Evolutionary conservation across 2,113 vertebrate species (phyloP).

Genomic region (Strix aluco): DNA sequence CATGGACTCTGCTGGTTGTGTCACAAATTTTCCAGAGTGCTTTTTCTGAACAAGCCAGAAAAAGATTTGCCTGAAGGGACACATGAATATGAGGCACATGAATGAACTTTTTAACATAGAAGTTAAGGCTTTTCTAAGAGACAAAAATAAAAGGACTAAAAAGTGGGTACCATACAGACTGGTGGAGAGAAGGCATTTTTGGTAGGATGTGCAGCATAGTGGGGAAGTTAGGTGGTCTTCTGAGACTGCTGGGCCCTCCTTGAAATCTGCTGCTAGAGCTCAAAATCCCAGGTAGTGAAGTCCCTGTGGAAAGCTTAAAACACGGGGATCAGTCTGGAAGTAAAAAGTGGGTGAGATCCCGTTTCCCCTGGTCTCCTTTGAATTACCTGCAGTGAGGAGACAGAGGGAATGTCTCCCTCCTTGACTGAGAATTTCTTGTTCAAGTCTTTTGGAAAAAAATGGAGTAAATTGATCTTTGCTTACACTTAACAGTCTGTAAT

Average conservation of each 20-base stretch:
- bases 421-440: background rate
- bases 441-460: background rate
- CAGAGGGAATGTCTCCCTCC: background rate
- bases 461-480: background rate
- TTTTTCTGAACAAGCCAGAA: background rate
- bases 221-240: background rate
- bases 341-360: background rate
- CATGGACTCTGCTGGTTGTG: background rate
- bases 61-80: background rate
- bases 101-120: background rate
- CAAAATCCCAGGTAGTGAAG: background rate
- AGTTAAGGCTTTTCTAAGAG: background rate
- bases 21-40: background rate
- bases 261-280: background rate
- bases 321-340: accelerated
- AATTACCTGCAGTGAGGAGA: background rate
- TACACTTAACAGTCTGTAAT: background rate
- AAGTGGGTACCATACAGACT: background rate
- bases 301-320: background rate
- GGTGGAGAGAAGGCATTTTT: background rate
- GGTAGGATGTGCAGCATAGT: background rate
- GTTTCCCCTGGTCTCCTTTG: background rate
- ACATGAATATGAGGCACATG: background rate
- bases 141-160: background rate
- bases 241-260: background rate